These are phyloP conservation scores for Jordanella pulchra DNA, from an alignment of 2,797 vertebrate genomes.

Conservation along the genomic window DNA sequence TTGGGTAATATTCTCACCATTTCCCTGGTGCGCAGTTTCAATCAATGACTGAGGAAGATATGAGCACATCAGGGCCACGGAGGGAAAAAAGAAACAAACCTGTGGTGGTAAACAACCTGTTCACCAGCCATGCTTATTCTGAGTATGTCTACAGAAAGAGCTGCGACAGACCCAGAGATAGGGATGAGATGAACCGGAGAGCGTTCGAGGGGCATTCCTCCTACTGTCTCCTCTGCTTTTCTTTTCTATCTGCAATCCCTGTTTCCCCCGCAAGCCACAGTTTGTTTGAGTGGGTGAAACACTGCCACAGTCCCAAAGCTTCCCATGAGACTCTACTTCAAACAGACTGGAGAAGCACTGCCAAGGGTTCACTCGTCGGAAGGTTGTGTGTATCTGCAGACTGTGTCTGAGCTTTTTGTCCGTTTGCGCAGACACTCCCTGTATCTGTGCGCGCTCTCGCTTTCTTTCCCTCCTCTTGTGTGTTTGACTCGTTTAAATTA, in stretches of 20 bases:
- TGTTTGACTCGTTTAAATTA: constrained; percentile 25
- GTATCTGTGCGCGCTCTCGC: constrained; percentile 10
- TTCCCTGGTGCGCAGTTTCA: constrained; percentile 56
- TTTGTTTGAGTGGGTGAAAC: constrained; percentile 70
- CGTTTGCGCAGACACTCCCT: constrained; percentile 36
- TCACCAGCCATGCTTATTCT: constrained; percentile 29
- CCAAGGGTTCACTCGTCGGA: constrained; percentile 72
- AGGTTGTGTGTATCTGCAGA: constrained; percentile 24
- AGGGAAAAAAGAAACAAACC: constrained; percentile 8
- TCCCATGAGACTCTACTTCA: constrained; percentile 84
- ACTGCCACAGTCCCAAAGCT: constrained; percentile 62
- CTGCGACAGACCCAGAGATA: constrained; percentile 35
- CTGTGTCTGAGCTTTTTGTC: constrained; percentile 23
- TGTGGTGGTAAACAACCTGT: constrained; percentile 63
- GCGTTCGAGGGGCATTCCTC: constrained; percentile 60
- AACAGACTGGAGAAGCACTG: constrained; percentile 85
- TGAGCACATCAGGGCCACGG: constrained; percentile 33
- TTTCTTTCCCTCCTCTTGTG: constrained; percentile 18
- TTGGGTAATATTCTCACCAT: constrained; percentile 58
- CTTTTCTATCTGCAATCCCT: constrained; percentile 49
- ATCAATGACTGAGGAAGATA: constrained; percentile 60
- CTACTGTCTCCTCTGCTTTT: constrained; percentile 49
- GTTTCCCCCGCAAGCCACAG: constrained; percentile 47
- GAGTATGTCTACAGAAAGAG: constrained; percentile 28
- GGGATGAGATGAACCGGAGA: constrained; percentile 48